Percentiles rank a stretch among this genome's conserved stretches.
phyloP scores from a whole-genome alignment of 1,140 invertebrate species.

The Adelges cooleyi region DNA sequence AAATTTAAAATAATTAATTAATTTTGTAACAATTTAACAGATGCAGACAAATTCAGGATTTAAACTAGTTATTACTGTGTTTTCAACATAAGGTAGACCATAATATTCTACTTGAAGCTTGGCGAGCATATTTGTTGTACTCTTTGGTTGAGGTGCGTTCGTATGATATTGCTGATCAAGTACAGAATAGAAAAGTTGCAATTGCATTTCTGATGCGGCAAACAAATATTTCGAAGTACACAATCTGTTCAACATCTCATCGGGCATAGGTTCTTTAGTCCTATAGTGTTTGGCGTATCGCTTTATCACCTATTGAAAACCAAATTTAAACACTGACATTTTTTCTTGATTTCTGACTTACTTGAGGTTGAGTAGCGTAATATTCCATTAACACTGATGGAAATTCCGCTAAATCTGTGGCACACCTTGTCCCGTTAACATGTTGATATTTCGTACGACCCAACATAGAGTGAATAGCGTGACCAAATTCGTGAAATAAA shows the following conservation, averaged over 20 bases:
- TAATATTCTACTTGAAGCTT: slow-evolving; percentile 75
- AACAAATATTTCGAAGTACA: slow-evolving; percentile 77
- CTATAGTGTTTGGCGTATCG: slow-evolving; percentile 85
- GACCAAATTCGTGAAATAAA: slow-evolving; percentile 98
- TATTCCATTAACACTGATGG: slow-evolving; percentile 98
- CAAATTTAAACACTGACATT: background rate
- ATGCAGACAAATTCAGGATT: background rate
- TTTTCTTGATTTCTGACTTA: slow-evolving; percentile 37
- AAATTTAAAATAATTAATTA: slow-evolving; percentile 10
- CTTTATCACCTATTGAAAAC: slow-evolving; percentile 52
- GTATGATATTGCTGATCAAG: slow-evolving; percentile 81
- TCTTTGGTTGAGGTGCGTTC: slow-evolving; percentile 43
- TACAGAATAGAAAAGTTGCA: slow-evolving; percentile 80
- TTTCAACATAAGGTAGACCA: slow-evolving; percentile 69
- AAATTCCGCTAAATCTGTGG: slow-evolving; percentile 96
- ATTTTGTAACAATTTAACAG: background rate
- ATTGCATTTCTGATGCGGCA: slow-evolving; percentile 77
- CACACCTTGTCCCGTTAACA: slow-evolving; percentile 90
- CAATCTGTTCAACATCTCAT: slow-evolving; percentile 60
- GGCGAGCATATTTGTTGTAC: slow-evolving; percentile 67
- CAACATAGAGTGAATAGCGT: slow-evolving; percentile 98
- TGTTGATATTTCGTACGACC: slow-evolving; percentile 92
- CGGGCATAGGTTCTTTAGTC: slow-evolving; percentile 72
- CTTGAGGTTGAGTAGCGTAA: slow-evolving; percentile 81
- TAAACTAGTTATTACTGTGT: slow-evolving; percentile 52